Evolutionary conservation across 1,140 invertebrate genomes (phyloP).

Genomic region (Zaprionus camerounensis): DNA sequence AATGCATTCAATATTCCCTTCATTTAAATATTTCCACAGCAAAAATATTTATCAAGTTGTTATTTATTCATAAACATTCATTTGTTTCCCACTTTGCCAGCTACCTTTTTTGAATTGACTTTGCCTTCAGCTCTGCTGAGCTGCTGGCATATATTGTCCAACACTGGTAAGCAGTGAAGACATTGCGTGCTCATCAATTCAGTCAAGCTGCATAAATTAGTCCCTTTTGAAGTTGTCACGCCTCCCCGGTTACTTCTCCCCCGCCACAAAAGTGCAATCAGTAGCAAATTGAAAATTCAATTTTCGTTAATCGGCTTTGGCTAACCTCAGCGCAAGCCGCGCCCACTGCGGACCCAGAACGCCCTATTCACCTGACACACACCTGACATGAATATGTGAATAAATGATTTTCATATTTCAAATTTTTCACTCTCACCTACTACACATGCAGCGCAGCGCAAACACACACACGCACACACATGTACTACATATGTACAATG

Average conservation of each 20-base stretch:
- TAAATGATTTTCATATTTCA: conserved; percentile 43
- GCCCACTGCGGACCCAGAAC: conserved; percentile 9
- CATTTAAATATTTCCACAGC: not conserved
- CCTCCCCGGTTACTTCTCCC: not conserved
- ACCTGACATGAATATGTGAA: conserved; percentile 22
- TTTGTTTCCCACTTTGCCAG: not conserved
- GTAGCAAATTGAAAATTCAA: conserved; percentile 77
- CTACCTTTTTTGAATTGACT: not conserved
- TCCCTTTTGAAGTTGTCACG: conserved; percentile 31
- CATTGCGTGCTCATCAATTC: conserved; percentile 49
- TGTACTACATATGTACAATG: too few relatives aligned
- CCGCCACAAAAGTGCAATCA: conserved; percentile 62
- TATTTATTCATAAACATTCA: not conserved
- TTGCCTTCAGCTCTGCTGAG: not conserved
- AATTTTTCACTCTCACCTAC: conserved; percentile 17
- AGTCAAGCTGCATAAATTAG: conserved; percentile 64
- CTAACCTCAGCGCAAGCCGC: conserved; percentile 57
- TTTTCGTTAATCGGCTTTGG: conserved; percentile 78
- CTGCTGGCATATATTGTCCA: conserved; percentile 10
- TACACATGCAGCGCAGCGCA: too few relatives aligned
- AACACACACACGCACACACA: not conserved
- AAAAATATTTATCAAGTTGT: not conserved
- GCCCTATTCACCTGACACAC: not conserved
- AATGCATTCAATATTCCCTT: not conserved
- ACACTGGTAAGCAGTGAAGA: conserved; percentile 17